Evolutionary conservation across 2,888 invertebrate genomes (phyloP).

Genomic region (Melitaea athalia): DNA sequence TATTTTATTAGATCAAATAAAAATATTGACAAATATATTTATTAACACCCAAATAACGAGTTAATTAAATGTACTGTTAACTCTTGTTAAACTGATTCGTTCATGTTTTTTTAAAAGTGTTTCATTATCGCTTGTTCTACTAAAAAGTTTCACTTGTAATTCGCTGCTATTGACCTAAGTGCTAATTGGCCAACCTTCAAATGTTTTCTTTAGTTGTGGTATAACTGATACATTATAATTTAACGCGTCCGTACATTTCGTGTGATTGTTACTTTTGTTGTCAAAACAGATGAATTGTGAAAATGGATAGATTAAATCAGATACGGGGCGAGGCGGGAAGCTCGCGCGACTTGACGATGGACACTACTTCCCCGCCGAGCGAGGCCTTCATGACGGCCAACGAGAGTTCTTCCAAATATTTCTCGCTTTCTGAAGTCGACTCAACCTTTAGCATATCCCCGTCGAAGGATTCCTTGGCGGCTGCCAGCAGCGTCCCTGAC

Average conservation of each 20-base stretch:
- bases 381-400: slow-evolving; percentile 74
- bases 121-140: slow-evolving; percentile 72
- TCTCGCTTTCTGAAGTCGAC: slow-evolving; percentile 72
- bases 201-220: slow-evolving; percentile 64
- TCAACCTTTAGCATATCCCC: slow-evolving; percentile 66
- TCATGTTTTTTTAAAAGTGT: slow-evolving; percentile 65
- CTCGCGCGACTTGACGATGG: slow-evolving; percentile 67
- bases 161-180: slow-evolving; percentile 77
- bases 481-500: slow-evolving; percentile 53
- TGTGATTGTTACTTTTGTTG: slow-evolving; percentile 42
- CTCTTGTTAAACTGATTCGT: slow-evolving; percentile 35
- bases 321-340: slow-evolving; percentile 68
- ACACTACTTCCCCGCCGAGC: slow-evolving; percentile 66
- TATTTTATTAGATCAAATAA: slow-evolving; percentile 40
- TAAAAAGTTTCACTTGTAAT: slow-evolving; percentile 74
- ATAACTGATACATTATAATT: slow-evolving; percentile 45
- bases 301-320: slow-evolving; percentile 77
- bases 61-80: slow-evolving; percentile 43
- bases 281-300: slow-evolving; percentile 75
- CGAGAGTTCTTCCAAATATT: slow-evolving; percentile 72
- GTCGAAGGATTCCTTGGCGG: slow-evolving; percentile 58
- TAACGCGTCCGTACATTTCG: slow-evolving; percentile 37
- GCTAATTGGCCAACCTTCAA: slow-evolving; percentile 71
- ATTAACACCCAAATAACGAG: slow-evolving; percentile 40
- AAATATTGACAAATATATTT: slow-evolving; percentile 39